These are phyloP conservation scores for Drosophila sechellia DNA, from an alignment of 1,140 invertebrate species.

Conservation along the genomic window DNA sequence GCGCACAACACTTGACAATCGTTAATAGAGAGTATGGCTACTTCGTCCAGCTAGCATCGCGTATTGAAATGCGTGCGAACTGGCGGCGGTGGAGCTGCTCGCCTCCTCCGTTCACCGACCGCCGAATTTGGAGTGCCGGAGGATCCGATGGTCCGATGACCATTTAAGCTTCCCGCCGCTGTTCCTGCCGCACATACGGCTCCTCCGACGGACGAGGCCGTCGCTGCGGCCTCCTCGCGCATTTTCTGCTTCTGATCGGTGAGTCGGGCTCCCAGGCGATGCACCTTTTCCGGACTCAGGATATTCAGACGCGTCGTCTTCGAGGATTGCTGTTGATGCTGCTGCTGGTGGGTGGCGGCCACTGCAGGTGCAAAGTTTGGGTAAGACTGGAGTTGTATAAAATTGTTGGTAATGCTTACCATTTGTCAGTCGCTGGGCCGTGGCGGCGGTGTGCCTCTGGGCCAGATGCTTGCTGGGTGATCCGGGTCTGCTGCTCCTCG, in stretches of 20 bases:
- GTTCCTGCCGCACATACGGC: background rate
- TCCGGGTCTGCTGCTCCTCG: constrained; percentile 40
- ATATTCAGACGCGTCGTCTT: constrained; percentile 67
- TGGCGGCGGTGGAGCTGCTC: constrained; percentile 58
- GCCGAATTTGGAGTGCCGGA: background rate
- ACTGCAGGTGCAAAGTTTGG: constrained; percentile 6
- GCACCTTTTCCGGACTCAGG: constrained; percentile 81
- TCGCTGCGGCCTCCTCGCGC: constrained; percentile 56
- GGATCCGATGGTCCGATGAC: background rate
- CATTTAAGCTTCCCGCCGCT: background rate
- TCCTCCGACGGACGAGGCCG: constrained; percentile 5
- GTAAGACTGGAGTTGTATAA: background rate
- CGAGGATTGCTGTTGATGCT: constrained; percentile 36
- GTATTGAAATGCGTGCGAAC: constrained; percentile 72
- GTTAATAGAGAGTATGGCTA: background rate
- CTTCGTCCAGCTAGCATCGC: constrained; percentile 44
- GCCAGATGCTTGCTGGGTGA: constrained; percentile 70
- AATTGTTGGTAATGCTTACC: constrained; percentile 10
- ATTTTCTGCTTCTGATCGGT: constrained; percentile 75
- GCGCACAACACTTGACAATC: constrained; percentile 6
- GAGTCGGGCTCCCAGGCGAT: constrained; percentile 75
- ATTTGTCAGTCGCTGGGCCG: constrained; percentile 60
- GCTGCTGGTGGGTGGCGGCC: constrained; percentile 31
- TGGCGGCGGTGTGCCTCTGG: constrained; percentile 70
- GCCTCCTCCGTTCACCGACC: constrained; percentile 43